Percentiles rank a stretch among this genome's conserved stretches.
Conservation (phyloP, 2,113 vertebrate genomes). For the Scytalopus superciliaris region DNA sequence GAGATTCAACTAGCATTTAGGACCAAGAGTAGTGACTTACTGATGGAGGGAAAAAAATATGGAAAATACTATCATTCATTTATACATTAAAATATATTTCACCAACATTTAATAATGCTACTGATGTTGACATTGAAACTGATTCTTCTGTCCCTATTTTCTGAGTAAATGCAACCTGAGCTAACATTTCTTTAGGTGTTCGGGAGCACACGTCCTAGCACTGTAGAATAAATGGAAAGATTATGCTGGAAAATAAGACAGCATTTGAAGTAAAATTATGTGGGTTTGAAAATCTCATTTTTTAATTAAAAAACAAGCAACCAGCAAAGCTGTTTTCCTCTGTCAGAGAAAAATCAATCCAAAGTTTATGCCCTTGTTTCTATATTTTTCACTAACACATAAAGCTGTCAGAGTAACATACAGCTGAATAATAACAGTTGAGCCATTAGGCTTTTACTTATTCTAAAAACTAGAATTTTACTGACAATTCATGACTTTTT, state of each 20-base stretch:
- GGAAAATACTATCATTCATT: neutral
- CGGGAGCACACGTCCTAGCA: neutral
- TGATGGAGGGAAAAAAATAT: neutral
- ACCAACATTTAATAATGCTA: neutral
- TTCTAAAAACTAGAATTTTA: neutral
- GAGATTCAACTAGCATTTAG: neutral
- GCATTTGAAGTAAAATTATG: neutral
- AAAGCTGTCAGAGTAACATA: neutral
- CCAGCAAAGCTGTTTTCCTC: neutral
- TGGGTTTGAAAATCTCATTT: neutral
- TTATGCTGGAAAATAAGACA: neutral
- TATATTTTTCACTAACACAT: neutral
- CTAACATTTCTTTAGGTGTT: neutral
- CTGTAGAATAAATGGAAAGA: neutral
- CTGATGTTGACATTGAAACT: neutral
- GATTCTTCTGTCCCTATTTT: neutral
- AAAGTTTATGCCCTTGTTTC: neutral
- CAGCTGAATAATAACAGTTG: neutral
- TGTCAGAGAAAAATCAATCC: neutral
- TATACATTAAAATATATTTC: neutral
- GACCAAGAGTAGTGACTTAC: neutral
- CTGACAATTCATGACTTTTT: neutral
- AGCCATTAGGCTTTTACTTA: neutral
- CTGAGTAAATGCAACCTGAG: neutral
- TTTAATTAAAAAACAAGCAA: slow-evolving; percentile 39